Evolutionary conservation across 1,140 invertebrate species (phyloP), one percentile per base, ranked within the genome.

Genomic region (Vanessa atalanta): DNA sequence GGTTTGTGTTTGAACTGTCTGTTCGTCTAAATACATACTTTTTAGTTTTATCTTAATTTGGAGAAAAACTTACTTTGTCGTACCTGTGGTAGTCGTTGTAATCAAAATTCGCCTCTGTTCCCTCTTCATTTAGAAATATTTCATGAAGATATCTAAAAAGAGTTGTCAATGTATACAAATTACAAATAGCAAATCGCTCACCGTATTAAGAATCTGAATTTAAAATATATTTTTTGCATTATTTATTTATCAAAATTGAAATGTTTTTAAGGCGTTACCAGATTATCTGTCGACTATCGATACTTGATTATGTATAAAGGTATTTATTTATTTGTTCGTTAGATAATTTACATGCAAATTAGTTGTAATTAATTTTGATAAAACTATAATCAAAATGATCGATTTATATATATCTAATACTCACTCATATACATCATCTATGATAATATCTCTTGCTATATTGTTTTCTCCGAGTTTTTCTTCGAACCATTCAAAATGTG

Each of bases 1-100:
- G 26, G 26, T 31, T 31, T 31, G 26, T 2, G 5, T 2, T 31
- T 31, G 26, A 31, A 31, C 26, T 2, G 26, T 31, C 26, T 31
- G 2, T 31, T 31, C 26, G 26, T 31, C 26, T n/a, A n/a, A n/a
- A 31, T 2, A 31, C 26, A 31, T 31, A 31, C 2, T 31, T 31
- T 31, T 31, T 31, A 31, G 26, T 31, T 31, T 31, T 31, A 31
- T 31, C 26, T 43, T 43, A 43, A 43, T 2, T 43, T 9, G 9
- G 37, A 43, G 37, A 43, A 43, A 8, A 55, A 82, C 84, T 79
- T 71, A 89, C 88, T 55, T 83, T 71, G 65, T 84, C 76, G 60
- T 85, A 89, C 51, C 84, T 76, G 15, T 89, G 79, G 57, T 84
- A 89, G 13, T 65, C 69, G 43, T 79, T 73, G 55, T 79, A 83